Percentiles rank a stretch among this genome's conserved stretches.
phyloP scores from a whole-genome alignment of 2,888 invertebrate species.

The Atethmia centrago region DNA sequence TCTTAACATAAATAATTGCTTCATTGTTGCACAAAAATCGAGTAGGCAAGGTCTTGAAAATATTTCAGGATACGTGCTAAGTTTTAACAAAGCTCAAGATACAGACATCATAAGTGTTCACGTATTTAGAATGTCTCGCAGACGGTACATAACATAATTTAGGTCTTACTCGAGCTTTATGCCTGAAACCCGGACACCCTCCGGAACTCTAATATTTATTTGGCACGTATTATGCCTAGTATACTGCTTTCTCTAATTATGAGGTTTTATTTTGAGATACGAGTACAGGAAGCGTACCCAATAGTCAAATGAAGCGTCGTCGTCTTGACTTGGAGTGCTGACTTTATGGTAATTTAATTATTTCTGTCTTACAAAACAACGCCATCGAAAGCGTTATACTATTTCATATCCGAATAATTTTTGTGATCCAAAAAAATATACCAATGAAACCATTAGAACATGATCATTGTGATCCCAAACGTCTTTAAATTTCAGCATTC shows the following conservation, averaged over 20 bases:
- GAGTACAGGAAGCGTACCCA: neutral
- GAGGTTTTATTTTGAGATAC: neutral
- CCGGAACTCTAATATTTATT: conserved; percentile 59
- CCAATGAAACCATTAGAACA: neutral
- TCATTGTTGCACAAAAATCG: neutral
- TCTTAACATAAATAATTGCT: neutral
- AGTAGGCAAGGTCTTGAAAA: neutral
- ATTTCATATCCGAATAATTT: neutral
- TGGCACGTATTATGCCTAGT: conserved; percentile 33
- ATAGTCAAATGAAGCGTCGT: neutral
- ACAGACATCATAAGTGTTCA: neutral
- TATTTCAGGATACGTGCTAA: neutral
- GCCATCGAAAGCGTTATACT: neutral
- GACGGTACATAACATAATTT: neutral
- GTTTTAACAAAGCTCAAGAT: neutral
- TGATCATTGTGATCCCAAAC: neutral
- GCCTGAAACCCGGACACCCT: conserved; percentile 1
- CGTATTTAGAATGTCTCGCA: neutral
- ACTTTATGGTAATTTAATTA: neutral
- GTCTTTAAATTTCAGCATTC: neutral
- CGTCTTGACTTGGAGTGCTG: neutral
- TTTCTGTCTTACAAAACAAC: neutral
- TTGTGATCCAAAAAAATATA: neutral
- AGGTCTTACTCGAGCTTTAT: conserved; percentile 13
- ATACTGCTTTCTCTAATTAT: neutral